phyloP scores from a whole-genome alignment of 2,113 vertebrate species.

The Carassius gibelio region DNA sequence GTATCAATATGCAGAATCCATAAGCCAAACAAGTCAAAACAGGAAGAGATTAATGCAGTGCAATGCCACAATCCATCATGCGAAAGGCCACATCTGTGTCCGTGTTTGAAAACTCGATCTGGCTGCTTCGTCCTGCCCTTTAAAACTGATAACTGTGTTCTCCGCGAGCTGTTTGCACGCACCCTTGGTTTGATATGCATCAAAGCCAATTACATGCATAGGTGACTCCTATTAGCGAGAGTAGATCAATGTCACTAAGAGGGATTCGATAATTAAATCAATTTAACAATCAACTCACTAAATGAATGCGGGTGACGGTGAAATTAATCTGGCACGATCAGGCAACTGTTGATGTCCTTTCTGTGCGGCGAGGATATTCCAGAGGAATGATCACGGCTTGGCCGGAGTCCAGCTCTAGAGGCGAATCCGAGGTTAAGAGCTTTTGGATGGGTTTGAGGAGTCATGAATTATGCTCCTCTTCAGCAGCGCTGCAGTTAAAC shows the following conservation, averaged over 20 bases:
- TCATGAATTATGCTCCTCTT: slow-evolving; percentile 6
- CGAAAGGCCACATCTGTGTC: slow-evolving; percentile 53
- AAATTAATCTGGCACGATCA: slow-evolving; percentile 54
- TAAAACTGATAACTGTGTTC: slow-evolving; percentile 42
- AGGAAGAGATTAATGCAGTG: slow-evolving; percentile 33
- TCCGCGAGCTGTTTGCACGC: not conserved
- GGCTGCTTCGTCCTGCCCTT: slow-evolving; percentile 45
- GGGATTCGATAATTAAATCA: slow-evolving; percentile 62
- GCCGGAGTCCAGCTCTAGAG: not conserved
- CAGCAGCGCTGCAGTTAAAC: not conserved
- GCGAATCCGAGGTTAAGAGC: slow-evolving; percentile 30
- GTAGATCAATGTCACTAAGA: slow-evolving; percentile 61
- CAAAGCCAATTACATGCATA: slow-evolving; percentile 61
- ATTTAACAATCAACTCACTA: slow-evolving; percentile 61
- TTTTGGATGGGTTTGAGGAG: slow-evolving; percentile 22
- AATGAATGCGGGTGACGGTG: slow-evolving; percentile 52
- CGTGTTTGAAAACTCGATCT: slow-evolving; percentile 21
- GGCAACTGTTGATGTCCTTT: slow-evolving; percentile 23
- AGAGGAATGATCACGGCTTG: not conserved
- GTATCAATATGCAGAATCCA: slow-evolving; percentile 24
- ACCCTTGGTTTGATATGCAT: slow-evolving; percentile 53
- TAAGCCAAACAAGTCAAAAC: slow-evolving; percentile 26
- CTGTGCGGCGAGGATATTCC: not conserved
- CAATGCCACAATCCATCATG: slow-evolving; percentile 49
- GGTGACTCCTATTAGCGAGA: slow-evolving; percentile 57